Base-by-base conservation (phyloP, 1,140 invertebrate species). In the Wasmannia auropunctata region DNA sequence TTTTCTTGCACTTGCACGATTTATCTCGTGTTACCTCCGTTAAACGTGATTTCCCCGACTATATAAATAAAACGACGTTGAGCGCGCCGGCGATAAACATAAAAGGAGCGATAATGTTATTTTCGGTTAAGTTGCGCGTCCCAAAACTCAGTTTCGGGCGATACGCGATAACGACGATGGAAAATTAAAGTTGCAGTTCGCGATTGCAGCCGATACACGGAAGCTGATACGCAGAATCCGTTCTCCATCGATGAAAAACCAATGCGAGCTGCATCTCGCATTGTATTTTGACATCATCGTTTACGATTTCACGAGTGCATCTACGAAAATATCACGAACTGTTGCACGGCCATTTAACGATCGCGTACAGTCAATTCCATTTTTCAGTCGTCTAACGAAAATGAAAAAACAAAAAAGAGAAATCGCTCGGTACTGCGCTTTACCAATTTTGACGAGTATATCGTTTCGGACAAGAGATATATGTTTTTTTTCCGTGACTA, bases 181-280 rank as follows among this genome's bases (percentile, higher is more conserved):
- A 88, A 88, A 88, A 89, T 88, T 79, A 89, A 85, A 60, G 25
- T 11, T 25, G n/a, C 34, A 43, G 49, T 58, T 16, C 11, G 77
- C 65, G 43, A 80, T 80, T 56, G 67, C 49, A 65, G 40, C 25
- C 6, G 19, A 40, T 58, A 54, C n/a, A n/a, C n/a, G n/a, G n/a
- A n/a, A n/a, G n/a, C n/a, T n/a, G n/a, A n/a, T n/a, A 46, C 16
- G 10, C 22, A 67, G 72, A 86, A 80, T 80, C 43, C 58, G 11
- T 88, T 81, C n/a, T 34, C 79, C 83, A 22, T 37, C 25, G 28
- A 16, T 40, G 60, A 56, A 81, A 81, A 81, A 56, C 3, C 49
- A 25, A 46, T 62, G 8, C 8, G 11, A 46, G 28, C 22, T 37
- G 40, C 67, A 34, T 51, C 51, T 72, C 43, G 37, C 37, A 16